phyloP scores from a whole-genome alignment of 2,888 invertebrate genomes.

The Xylota sylvarum region DNA sequence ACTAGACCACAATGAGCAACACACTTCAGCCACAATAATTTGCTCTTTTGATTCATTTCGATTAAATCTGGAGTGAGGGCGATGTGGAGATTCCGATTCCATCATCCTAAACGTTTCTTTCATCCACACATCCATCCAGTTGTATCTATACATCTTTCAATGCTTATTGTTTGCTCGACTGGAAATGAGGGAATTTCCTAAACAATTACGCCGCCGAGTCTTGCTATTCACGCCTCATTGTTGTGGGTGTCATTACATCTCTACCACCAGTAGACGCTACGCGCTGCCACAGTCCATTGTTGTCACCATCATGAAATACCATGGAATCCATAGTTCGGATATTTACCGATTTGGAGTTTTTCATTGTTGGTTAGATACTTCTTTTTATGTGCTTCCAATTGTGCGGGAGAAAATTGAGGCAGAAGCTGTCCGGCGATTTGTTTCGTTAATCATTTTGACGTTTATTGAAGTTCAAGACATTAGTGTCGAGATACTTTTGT shows the following conservation, averaged over 20 bases:
- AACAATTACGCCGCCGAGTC: conserved; percentile 49
- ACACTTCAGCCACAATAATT: conserved; percentile 50
- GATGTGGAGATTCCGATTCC: conserved; percentile 32
- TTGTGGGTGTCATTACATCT: conserved; percentile 69
- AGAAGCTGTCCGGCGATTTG: conserved; percentile 50
- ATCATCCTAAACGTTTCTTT: conserved; percentile 25
- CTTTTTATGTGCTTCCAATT: conserved; percentile 35
- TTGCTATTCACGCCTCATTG: conserved; percentile 56
- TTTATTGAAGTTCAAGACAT: conserved; percentile 34
- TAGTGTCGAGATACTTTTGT: conserved; percentile 52
- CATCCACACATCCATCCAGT: conserved; percentile 17
- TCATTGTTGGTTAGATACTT: conserved; percentile 37
- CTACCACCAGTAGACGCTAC: conserved; percentile 63
- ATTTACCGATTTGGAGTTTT: conserved; percentile 54
- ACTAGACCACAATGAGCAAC: conserved; percentile 40
- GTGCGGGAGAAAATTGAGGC: conserved; percentile 51
- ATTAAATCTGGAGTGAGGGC: conserved; percentile 60
- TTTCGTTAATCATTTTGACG: conserved; percentile 37
- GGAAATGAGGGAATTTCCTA: conserved; percentile 33
- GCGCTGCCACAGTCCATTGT: conserved; percentile 62
- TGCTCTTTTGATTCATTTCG: conserved; percentile 65
- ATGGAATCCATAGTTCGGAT: conserved; percentile 34
- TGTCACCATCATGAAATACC: conserved; percentile 49
- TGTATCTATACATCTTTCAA: conserved; percentile 29
- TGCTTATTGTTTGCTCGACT: conserved; percentile 38